Conservation (phyloP, 1,140 invertebrate genomes). For the Apis cerana region DNA sequence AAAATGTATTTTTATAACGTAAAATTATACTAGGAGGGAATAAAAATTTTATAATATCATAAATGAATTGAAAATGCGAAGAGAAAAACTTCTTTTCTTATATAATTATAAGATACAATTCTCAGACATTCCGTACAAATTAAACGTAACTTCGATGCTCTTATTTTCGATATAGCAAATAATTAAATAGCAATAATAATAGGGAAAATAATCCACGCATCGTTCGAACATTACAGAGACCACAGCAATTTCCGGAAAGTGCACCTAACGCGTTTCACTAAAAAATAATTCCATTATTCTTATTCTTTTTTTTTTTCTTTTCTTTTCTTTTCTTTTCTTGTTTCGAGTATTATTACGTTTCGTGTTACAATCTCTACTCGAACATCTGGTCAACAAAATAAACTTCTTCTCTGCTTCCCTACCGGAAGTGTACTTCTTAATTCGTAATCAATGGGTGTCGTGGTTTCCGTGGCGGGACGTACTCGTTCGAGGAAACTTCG, state of each 20-base stretch:
- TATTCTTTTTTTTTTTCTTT: conserved; percentile 35
- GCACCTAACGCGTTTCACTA: conserved; percentile 23
- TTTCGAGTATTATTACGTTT: background rate
- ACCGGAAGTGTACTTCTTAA: conserved; percentile 40
- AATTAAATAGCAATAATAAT: background rate
- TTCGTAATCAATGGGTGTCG: conserved; percentile 37
- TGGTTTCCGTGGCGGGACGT: background rate
- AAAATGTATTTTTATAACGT: background rate
- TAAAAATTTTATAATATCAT: no score
- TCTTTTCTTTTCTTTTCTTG: background rate
- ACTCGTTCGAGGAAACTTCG: background rate
- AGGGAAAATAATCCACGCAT: conserved; percentile 16
- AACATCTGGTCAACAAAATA: conserved; percentile 58
- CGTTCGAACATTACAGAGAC: conserved; percentile 7
- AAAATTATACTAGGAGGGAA: background rate
- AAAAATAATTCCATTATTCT: conserved; percentile 41
- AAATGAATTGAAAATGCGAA: background rate
- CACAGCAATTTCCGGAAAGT: background rate
- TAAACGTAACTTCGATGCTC: background rate
- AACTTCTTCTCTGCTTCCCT: conserved; percentile 58
- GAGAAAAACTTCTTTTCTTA: background rate
- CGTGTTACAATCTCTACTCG: conserved; percentile 35
- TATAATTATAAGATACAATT: background rate
- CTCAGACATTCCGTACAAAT: background rate
- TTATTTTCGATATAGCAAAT: background rate